Evolutionary conservation across 2,797 vertebrate genomes (phyloP), one percentile per base, ranked within the genome.

Genomic region (Paratrypauchen microcephalus): DNA sequence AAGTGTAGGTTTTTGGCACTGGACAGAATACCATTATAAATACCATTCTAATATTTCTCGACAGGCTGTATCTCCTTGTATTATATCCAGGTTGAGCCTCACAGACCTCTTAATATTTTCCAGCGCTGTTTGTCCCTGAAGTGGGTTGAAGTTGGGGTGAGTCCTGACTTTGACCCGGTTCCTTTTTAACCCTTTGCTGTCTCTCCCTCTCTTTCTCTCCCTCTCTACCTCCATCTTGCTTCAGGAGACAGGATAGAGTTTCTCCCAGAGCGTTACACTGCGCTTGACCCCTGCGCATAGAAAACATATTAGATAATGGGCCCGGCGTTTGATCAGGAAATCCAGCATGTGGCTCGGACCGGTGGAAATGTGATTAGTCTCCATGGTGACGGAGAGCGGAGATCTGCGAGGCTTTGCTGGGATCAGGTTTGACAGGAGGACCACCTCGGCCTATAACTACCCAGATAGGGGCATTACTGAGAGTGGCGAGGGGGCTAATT

Each of bases 321-420:
- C 65, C 71, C 6, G 26, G 83, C 91, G 93, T 96, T 96, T 97
- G 95, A 97, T 95, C 93, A 94, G 94, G 94, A 96, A 95, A 95
- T 95, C 95, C 93, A 93, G 91, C 92, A 92, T 93, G 92, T 91
- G 83, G 91, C 82, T 19, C 89, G 91, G 92, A 92, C 94, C 93
- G 93, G 93, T 95, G 95, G 94, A 97, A 96, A 96, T 96, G 93
- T 96, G 95, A 97, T 97, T 96, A 95, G 95, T 96, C 92, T 93
- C 94, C 94, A 92, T 94, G 94, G 95, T 95, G 95, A 96, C 92
- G 84, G 89, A 93, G 94, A 89, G 84, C 94, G 92, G 92, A 93
- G 94, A 95, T 95, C 93, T 91, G 89, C 81, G 45, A 81, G 89
- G 92, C 75, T 93, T 91, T 89, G 75, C 84, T 85, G 93, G 92